A percentile compares a stretch with the other conserved stretches of the same genome.
Conservation (phyloP, 2,888 invertebrate species). For the Oeneis ivallda region DNA sequence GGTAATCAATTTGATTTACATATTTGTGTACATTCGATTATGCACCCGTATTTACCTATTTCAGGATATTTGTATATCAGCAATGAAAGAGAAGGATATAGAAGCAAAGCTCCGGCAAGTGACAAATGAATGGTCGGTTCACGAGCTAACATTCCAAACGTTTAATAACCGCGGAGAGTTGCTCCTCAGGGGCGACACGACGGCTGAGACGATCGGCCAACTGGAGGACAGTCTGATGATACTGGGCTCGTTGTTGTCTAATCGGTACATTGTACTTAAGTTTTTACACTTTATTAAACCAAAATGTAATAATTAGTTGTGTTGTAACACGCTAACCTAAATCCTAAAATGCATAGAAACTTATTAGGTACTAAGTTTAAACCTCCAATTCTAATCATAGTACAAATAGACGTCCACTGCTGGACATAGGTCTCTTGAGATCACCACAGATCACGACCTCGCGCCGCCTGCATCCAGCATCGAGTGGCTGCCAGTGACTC, state of each 20-base stretch:
- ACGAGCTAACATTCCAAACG: constrained; percentile 95
- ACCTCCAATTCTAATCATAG: no score
- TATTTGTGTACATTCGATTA: background rate
- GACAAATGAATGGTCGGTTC: constrained; percentile 96
- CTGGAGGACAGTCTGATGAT: constrained; percentile 99
- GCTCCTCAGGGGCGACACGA: constrained; percentile 94
- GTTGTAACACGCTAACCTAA: no score
- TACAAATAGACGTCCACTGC: no score
- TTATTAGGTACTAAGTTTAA: no score
- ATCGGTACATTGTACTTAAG: constrained; percentile 82
- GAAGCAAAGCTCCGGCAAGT: constrained; percentile 97
- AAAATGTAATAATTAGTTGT: background rate
- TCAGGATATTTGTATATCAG: constrained; percentile 97
- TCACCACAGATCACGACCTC: no score
- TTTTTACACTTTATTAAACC: background rate
- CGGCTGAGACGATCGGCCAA: constrained; percentile 96
- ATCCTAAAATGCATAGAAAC: background rate
- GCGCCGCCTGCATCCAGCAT: no score
- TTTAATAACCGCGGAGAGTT: constrained; percentile 98
- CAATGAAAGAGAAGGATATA: constrained; percentile 98
- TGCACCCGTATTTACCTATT: constrained; percentile 25
- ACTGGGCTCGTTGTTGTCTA: constrained; percentile 94
- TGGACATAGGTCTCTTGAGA: no score
- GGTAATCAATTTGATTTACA: no score
- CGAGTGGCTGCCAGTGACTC: no score